phyloP scores from a whole-genome alignment of 2,797 vertebrate genomes.

The Clarias fuscus region DNA sequence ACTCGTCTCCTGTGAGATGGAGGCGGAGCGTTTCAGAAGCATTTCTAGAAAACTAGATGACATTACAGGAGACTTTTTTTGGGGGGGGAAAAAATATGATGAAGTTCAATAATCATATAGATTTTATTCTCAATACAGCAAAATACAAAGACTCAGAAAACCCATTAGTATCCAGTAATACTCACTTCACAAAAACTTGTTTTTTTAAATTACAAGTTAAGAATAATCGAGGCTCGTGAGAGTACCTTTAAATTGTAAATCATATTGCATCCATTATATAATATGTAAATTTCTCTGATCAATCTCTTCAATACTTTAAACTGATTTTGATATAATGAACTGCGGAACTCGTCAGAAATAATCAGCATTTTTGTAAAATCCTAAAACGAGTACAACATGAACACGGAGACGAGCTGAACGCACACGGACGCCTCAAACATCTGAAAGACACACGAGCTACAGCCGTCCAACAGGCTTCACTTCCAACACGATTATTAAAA shows the following conservation, averaged over 20 bases:
- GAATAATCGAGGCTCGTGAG: conserved; percentile 74
- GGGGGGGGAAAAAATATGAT: conserved; percentile 1
- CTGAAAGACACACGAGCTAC: conserved; percentile 53
- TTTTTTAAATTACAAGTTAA: conserved; percentile 79
- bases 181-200: conserved; percentile 80
- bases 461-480: conserved; percentile 64
- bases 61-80: neutral
- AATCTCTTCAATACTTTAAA: conserved; percentile 69
- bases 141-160: conserved; percentile 93
- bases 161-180: conserved; percentile 85
- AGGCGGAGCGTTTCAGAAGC: neutral
- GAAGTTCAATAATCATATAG: conserved; percentile 83
- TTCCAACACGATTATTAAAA: conserved; percentile 60
- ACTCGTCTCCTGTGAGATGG: neutral
- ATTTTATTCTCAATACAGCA: conserved; percentile 99
- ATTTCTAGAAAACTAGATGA: neutral
- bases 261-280: conserved; percentile 79
- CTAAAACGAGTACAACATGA: conserved; percentile 71
- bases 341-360: conserved; percentile 65
- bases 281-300: conserved; percentile 67
- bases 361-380: conserved; percentile 65
- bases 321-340: conserved; percentile 73
- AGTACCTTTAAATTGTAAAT: conserved; percentile 77
- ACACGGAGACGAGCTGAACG: conserved; percentile 72
- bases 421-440: conserved; percentile 73